A percentile compares a stretch with the other conserved stretches of the same genome.
Conservation (phyloP, 2,797 vertebrate genomes). For the Sebastes kiyomatsui region DNA sequence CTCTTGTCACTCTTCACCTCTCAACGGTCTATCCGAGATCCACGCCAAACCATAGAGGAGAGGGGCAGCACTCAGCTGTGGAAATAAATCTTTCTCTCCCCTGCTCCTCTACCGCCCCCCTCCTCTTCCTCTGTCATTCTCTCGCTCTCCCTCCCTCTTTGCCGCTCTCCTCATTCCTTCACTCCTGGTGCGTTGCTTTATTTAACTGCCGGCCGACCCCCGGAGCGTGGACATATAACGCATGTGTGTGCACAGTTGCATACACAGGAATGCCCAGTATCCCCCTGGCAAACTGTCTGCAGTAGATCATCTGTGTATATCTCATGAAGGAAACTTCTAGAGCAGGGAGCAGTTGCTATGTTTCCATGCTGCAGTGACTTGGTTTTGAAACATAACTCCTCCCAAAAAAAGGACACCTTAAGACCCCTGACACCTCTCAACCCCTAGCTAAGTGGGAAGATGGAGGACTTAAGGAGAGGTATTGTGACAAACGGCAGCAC, state of each 20-base stretch:
- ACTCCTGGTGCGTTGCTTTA: constrained; percentile 66
- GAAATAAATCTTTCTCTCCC: constrained; percentile 76
- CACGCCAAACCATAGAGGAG: constrained; percentile 46
- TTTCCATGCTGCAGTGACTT: constrained; percentile 6
- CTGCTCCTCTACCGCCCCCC: constrained; percentile 42
- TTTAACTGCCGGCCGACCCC: constrained; percentile 66
- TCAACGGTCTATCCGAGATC: constrained; percentile 44
- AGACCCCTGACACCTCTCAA: constrained; percentile 38
- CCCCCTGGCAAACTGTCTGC: constrained; percentile 15
- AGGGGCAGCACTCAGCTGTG: constrained; percentile 76
- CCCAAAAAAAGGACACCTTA: constrained; percentile 40
- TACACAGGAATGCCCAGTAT: constrained; percentile 50
- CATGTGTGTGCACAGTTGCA: constrained; percentile 54
- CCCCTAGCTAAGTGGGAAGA: constrained; percentile 43
- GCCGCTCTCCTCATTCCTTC: constrained; percentile 62
- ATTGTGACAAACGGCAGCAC: constrained; percentile 32
- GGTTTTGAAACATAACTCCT: constrained; percentile 43
- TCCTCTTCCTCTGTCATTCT: constrained; percentile 55
- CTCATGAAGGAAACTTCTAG: constrained; percentile 32
- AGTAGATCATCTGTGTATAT: constrained; percentile 20
- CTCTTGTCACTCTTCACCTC: constrained; percentile 35
- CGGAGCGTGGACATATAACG: constrained; percentile 39
- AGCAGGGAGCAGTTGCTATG: neutral
- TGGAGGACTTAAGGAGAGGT: constrained; percentile 1
- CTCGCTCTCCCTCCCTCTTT: constrained; percentile 48